Conservation (phyloP, 2,113 vertebrate genomes). For the Octodon degus region DNA sequence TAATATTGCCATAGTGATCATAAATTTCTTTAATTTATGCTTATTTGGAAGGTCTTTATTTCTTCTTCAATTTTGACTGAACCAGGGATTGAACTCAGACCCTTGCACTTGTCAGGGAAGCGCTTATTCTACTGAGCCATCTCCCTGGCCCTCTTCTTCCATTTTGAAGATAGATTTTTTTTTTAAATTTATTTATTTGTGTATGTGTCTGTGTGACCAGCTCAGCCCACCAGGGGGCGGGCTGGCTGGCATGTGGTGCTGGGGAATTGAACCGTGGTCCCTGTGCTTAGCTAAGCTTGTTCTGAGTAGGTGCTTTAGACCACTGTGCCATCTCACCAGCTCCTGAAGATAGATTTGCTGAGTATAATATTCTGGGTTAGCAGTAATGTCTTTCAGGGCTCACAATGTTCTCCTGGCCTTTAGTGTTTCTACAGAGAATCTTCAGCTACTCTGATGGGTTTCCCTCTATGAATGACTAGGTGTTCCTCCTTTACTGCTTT, state of each 20-base stretch:
- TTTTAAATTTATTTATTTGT: too few species aligned
- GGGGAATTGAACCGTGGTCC: too few species aligned
- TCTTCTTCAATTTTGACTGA: background rate
- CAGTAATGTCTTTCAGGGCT: background rate
- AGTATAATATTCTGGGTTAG: background rate
- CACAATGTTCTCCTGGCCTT: background rate
- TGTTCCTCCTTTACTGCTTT: background rate
- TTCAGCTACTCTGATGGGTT: background rate
- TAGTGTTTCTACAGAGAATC: background rate
- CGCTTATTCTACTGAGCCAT: background rate
- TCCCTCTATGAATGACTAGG: background rate
- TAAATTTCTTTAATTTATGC: background rate
- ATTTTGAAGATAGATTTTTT: too few species aligned
- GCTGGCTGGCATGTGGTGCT: too few species aligned
- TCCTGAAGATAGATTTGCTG: background rate
- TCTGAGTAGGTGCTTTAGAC: too few species aligned
- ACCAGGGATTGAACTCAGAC: too few species aligned
- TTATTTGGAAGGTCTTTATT: background rate
- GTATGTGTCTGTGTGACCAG: too few species aligned
- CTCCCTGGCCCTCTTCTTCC: too few species aligned
- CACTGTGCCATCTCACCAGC: too few species aligned
- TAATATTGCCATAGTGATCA: background rate
- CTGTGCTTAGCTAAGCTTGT: too few species aligned
- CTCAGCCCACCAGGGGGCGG: too few species aligned
- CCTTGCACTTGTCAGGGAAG: too few species aligned